These are phyloP conservation scores for Limnodromus scolopaceus DNA, from an alignment of 2,797 vertebrate genomes.

Conservation along the genomic window DNA sequence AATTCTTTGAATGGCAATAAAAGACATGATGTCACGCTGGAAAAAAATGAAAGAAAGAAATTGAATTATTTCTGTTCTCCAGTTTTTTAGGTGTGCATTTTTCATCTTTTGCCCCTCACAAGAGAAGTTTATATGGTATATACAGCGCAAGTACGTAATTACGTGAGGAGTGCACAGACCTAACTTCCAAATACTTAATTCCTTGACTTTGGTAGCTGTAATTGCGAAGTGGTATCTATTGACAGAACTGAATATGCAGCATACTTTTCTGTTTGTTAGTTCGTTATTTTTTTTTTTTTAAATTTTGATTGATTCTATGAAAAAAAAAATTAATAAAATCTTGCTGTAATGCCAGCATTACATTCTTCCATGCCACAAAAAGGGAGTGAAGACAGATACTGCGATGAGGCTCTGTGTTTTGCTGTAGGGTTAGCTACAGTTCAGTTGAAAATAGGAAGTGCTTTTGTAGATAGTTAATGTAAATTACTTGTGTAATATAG, in stretches of 20 bases:
- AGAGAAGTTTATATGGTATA: not conserved
- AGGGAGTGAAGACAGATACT: not conserved
- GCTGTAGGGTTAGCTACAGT: not conserved
- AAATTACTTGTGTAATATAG: not conserved
- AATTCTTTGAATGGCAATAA: not conserved
- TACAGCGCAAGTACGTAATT: not conserved
- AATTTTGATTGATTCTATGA: not conserved
- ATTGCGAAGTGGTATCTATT: not conserved
- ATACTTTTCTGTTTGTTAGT: not conserved
- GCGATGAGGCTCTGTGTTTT: not conserved
- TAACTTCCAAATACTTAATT: not conserved
- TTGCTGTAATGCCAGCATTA: not conserved
- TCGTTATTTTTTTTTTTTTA: not conserved
- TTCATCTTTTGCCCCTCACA: not conserved
- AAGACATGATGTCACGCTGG: not conserved
- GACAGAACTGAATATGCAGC: not conserved
- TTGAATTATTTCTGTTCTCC: not conserved
- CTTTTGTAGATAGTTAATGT: not conserved
- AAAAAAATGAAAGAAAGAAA: not conserved
- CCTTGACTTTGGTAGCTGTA: not conserved
- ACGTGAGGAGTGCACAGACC: not conserved
- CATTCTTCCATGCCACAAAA: not conserved
- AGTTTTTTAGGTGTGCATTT: not conserved
- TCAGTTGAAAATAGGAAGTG: not conserved
- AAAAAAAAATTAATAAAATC: not conserved